Percentiles rank a stretch among this genome's conserved stretches.
phyloP scores from a whole-genome alignment of 37 sponge, comb jelly and placozoan genomes.

The Haliclona indistincta region DNA sequence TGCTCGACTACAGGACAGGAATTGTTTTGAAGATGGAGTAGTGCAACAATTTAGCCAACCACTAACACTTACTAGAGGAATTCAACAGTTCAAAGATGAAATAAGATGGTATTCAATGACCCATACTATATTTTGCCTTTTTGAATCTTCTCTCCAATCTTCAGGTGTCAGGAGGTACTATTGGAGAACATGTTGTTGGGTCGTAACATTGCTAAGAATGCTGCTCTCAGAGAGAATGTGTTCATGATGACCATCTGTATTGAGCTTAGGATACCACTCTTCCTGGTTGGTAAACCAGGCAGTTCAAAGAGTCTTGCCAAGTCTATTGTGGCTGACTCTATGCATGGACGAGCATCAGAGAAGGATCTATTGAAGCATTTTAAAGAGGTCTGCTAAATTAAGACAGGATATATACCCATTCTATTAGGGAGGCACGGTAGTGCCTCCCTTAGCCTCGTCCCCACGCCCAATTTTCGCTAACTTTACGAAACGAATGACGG shows the following conservation, averaged over 20 bases:
- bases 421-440: no score
- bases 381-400: conserved; percentile 46
- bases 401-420: no score
- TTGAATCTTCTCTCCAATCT: neutral
- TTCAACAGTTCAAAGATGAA: conserved; percentile 48
- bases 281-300: conserved; percentile 98
- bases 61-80: conserved; percentile 41
- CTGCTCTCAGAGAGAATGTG: conserved; percentile 95
- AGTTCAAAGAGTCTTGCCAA: conserved; percentile 97
- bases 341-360: conserved; percentile 67
- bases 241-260: conserved; percentile 99
- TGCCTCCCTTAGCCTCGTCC: no score
- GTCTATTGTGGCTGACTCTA: conserved; percentile 77
- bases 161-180: conserved; percentile 66
- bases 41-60: conserved; percentile 39
- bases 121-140: neutral
- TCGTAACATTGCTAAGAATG: conserved; percentile 85
- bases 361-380: conserved; percentile 31
- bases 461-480: no score
- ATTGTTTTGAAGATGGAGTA: conserved; percentile 49
- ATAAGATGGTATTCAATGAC: conserved; percentile 47
- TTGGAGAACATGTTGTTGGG: conserved; percentile 59
- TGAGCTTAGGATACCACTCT: conserved; percentile 94
- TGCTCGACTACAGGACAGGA: conserved; percentile 67
- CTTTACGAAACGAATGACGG: no score